Evolutionary conservation across 2,888 invertebrate genomes (phyloP).

Genomic region (Tipula vernalis): DNA sequence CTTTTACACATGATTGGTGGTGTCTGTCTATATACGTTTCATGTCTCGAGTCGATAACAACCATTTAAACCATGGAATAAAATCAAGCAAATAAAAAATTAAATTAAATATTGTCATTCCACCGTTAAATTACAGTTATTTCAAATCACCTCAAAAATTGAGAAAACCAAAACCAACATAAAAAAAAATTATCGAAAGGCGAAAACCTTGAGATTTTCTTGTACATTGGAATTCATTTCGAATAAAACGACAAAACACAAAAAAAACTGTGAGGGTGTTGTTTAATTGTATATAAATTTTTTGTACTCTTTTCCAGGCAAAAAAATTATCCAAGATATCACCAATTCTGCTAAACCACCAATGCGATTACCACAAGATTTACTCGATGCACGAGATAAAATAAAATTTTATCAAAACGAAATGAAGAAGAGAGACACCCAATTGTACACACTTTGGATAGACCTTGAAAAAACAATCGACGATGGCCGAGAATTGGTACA

Average conservation of each 20-base stretch:
- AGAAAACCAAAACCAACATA: not conserved
- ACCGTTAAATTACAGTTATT: not conserved
- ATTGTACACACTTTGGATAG: slow-evolving; percentile 46
- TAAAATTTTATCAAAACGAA: slow-evolving; percentile 42
- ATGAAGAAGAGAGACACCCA: slow-evolving; percentile 46
- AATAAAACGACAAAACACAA: not conserved
- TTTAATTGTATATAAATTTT: not conserved
- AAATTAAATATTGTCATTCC: not conserved
- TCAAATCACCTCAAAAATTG: not conserved
- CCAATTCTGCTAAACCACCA: slow-evolving; percentile 5
- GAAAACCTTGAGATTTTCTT: not conserved
- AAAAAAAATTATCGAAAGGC: not conserved
- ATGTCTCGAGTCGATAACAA: not conserved
- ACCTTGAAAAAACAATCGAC: slow-evolving; percentile 44
- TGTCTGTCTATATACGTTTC: not conserved
- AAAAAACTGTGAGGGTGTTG: not conserved
- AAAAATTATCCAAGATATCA: slow-evolving; percentile 13
- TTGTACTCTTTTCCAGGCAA: slow-evolving; percentile 7
- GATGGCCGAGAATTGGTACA: slow-evolving; percentile 46
- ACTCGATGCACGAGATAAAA: slow-evolving; percentile 44
- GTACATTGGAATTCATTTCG: not conserved
- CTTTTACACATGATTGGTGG: not conserved
- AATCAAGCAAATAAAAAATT: not conserved
- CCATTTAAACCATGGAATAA: not conserved
- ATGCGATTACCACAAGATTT: slow-evolving; percentile 38